phyloP scores from a whole-genome alignment of 1,140 invertebrate species.

The Pseudobourletiella spinata region DNA sequence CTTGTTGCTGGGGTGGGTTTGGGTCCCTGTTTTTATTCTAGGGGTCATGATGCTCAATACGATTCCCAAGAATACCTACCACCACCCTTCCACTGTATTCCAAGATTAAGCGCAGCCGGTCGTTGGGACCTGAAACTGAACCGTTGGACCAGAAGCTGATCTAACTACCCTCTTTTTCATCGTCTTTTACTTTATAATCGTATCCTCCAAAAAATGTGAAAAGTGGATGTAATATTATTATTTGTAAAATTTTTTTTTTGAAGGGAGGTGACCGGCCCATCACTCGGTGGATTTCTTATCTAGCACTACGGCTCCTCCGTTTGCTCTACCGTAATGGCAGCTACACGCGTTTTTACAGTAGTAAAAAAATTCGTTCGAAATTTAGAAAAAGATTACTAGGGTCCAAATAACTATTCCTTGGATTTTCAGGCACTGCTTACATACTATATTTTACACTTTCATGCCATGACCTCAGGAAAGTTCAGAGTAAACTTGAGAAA shows the following conservation, averaged over 20 bases:
- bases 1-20: constrained; percentile 66
- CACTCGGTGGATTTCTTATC: constrained; percentile 54
- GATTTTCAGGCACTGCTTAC: constrained; percentile 19
- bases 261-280: constrained; percentile 60
- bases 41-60: constrained; percentile 55
- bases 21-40: constrained; percentile 58
- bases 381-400: background rate
- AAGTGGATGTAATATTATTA: no score
- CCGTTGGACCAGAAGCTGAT: no score
- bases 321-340: constrained; percentile 55
- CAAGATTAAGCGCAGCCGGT: constrained; percentile 30
- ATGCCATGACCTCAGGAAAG: constrained; percentile 4
- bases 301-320: constrained; percentile 58
- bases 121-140: constrained; percentile 36
- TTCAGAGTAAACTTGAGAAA: background rate
- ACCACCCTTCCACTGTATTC: constrained; percentile 54
- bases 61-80: constrained; percentile 53
- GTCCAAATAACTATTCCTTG: background rate
- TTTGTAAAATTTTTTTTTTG: constrained; percentile 29
- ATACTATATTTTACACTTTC: constrained; percentile 17
- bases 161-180: constrained; percentile 56
- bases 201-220: constrained; percentile 58
- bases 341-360: constrained; percentile 51
- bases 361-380: constrained; percentile 3
- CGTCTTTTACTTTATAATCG: constrained; percentile 55